Percentiles rank a stretch among this genome's conserved stretches.
These are phyloP conservation scores for Sebastes variabilis DNA, from an alignment of 2,797 vertebrate genomes.

Conservation along the genomic window DNA sequence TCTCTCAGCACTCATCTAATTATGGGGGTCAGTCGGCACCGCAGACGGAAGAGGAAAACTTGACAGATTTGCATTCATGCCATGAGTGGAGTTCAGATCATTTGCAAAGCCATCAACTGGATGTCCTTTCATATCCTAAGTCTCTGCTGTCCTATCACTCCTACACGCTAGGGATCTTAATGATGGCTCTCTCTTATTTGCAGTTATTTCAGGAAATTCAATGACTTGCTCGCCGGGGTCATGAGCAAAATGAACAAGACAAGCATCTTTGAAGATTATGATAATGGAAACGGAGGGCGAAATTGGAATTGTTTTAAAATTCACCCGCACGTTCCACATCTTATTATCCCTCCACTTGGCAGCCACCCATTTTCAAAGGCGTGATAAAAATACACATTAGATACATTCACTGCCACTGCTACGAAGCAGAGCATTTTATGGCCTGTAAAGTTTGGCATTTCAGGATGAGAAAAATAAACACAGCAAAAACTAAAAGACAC, in stretches of 20 bases:
- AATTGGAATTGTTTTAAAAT: conserved; percentile 84
- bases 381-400: conserved; percentile 81
- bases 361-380: conserved; percentile 77
- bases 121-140: conserved; percentile 77
- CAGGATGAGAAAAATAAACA: conserved; percentile 66
- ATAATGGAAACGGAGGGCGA: conserved; percentile 80
- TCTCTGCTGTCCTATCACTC: conserved; percentile 74
- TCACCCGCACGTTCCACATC: conserved; percentile 79
- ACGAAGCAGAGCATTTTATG: conserved; percentile 54
- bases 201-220: conserved; percentile 84
- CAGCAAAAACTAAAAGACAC: conserved; percentile 31
- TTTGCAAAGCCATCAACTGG: conserved; percentile 77
- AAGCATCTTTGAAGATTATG: conserved; percentile 88
- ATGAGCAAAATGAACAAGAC: conserved; percentile 86
- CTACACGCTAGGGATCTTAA: conserved; percentile 75
- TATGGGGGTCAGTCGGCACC: conserved; percentile 62
- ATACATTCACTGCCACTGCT: conserved; percentile 56
- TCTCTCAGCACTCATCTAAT: conserved; percentile 67
- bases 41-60: conserved; percentile 58
- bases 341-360: conserved; percentile 80
- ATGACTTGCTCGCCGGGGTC: conserved; percentile 82
- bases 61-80: conserved; percentile 75
- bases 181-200: conserved; percentile 83
- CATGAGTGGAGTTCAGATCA: conserved; percentile 77
- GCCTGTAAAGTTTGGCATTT: conserved; percentile 64